These are phyloP conservation scores for Pediacus dermestoides DNA, from an alignment of 2,888 invertebrate genomes.

Conservation along the genomic window DNA sequence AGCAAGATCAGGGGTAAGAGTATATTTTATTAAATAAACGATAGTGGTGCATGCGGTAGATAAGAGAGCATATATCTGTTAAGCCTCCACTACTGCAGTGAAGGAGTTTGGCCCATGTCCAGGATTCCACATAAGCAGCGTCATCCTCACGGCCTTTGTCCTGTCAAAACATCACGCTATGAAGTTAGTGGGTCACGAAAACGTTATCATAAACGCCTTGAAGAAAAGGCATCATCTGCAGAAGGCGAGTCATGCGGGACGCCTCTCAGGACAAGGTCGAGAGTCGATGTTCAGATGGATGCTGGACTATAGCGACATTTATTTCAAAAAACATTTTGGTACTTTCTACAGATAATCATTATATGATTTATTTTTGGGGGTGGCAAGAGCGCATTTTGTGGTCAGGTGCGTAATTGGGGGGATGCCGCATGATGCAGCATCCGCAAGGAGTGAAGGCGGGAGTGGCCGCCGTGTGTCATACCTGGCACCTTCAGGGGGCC, in stretches of 20 bases:
- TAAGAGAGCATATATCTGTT: slow-evolving; percentile 12
- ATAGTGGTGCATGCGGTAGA: slow-evolving; percentile 31
- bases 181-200: slow-evolving; percentile 11
- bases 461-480: slow-evolving; percentile 49
- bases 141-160: slow-evolving; percentile 9
- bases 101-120: slow-evolving; percentile 23
- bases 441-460: slow-evolving; percentile 33
- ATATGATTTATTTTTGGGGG: too few species aligned
- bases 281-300: slow-evolving; percentile 11
- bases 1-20: too few species aligned
- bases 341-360: too few species aligned
- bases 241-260: too few species aligned
- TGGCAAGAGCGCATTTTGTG: slow-evolving; percentile 9
- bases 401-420: too few species aligned
- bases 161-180: slow-evolving; percentile 10
- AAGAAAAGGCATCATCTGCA: too few species aligned
- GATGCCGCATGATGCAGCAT: slow-evolving; percentile 31
- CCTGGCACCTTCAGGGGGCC: slow-evolving; percentile 78
- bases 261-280: slow-evolving; percentile 19
- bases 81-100: slow-evolving; percentile 6
- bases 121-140: slow-evolving; percentile 15
- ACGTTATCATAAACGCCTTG: too few species aligned
- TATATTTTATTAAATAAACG: too few species aligned
- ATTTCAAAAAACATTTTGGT: too few species aligned
- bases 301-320: not conserved